Evolutionary conservation across 1,140 invertebrate species (phyloP), one percentile per base, ranked within the genome.

Genomic region (Cylas formicarius): DNA sequence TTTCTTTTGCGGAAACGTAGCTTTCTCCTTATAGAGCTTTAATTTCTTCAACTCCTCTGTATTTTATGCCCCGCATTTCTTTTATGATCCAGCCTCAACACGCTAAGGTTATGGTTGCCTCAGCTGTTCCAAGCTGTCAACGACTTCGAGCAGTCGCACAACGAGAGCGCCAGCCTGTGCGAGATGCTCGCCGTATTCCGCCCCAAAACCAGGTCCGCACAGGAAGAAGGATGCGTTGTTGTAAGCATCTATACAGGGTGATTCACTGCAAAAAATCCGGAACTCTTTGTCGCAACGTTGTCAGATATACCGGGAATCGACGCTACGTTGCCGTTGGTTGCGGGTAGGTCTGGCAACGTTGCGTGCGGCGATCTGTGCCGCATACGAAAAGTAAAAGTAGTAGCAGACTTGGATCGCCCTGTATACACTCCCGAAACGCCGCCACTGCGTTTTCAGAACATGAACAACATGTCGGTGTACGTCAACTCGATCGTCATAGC

Each of bases 401-500:
- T 4, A 8, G 16, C 9, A n/a, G n/a, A n/a, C n/a, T n/a, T n/a
- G n/a, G n/a, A n/a, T n/a, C n/a, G n/a, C n/a, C n/a, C n/a, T n/a
- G n/a, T n/a, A n/a, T n/a, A n/a, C n/a, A n/a, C n/a, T n/a, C n/a
- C n/a, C n/a, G n/a, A n/a, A n/a, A n/a, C n/a, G n/a, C n/a, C n/a
- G n/a, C n/a, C n/a, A n/a, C n/a, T n/a, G n/a, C n/a, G n/a, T 14
- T 47, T 44, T 22, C 26, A 55, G 57, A 57, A 55, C 44, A 27
- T 36, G 14, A 36, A 52, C 20, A 57, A 54, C 18, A 34, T 41
- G 27, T 35, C 36, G 2, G 50, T 60, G 21, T 60, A 60, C 20
- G 45, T 32, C 7, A 60, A 56, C 34, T 49, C 48, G 2, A 56
- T 57, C 32, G 57, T 60, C n/a, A 49, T 58, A 10, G 42, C 43